Percentiles rank a stretch among this genome's conserved stretches.
Conservation (phyloP, 2,797 vertebrate species). For the Crotalus adamanteus region DNA sequence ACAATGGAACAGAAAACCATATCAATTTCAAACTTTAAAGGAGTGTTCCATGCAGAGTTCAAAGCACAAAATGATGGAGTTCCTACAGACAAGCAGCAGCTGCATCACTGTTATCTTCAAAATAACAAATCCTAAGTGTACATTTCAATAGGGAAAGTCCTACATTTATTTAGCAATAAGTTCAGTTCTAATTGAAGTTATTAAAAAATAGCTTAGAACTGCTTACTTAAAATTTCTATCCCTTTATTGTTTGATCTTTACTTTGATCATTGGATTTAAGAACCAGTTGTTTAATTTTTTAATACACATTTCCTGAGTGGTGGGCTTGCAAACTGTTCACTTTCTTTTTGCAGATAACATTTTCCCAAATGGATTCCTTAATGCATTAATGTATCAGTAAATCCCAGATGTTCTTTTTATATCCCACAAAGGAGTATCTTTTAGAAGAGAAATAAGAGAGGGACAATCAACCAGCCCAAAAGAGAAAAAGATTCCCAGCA, state of each 20-base stretch:
- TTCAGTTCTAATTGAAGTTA: background rate
- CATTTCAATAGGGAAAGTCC: background rate
- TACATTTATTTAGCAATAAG: background rate
- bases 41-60: background rate
- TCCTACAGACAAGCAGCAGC: background rate
- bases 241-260: background rate
- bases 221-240: background rate
- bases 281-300: background rate
- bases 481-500: no score
- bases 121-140: background rate
- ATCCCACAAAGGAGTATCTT: background rate
- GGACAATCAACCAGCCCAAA: no score
- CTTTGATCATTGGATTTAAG: background rate
- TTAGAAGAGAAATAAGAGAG: background rate
- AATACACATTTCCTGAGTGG: background rate
- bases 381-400: background rate
- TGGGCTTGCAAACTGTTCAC: background rate
- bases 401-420: background rate
- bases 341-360: background rate
- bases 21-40: background rate
- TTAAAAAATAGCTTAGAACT: background rate
- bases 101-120: background rate
- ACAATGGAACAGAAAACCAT: background rate
- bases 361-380: background rate
- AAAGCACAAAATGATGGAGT: background rate